phyloP scores from a whole-genome alignment of 2,113 vertebrate genomes.

The Phylloscopus whistleri region DNA sequence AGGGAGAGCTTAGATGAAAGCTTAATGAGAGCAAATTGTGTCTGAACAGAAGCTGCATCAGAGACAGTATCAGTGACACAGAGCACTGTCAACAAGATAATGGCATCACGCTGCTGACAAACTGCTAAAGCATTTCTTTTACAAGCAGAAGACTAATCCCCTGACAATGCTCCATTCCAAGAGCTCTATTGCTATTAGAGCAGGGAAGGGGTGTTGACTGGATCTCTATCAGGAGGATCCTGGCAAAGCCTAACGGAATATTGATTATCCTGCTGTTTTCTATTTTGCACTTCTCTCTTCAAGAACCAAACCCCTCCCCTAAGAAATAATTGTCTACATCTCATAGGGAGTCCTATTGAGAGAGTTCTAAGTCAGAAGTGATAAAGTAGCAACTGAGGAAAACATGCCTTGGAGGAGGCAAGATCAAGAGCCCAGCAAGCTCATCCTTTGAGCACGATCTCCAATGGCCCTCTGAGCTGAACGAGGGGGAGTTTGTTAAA shows the following conservation, averaged over 20 bases:
- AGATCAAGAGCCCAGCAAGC: neutral
- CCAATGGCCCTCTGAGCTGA: neutral
- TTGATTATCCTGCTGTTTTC: neutral
- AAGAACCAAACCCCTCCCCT: neutral
- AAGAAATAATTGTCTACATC: neutral
- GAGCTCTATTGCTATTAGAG: neutral
- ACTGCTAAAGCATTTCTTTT: slow-evolving; percentile 41
- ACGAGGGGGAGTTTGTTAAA: neutral
- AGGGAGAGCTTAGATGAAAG: neutral
- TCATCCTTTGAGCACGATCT: neutral
- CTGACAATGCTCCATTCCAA: slow-evolving; percentile 24
- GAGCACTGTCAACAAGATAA: slow-evolving; percentile 36
- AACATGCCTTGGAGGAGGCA: neutral
- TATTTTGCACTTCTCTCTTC: neutral
- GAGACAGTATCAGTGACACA: neutral
- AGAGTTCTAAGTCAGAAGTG: neutral
- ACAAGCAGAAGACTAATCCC: slow-evolving; percentile 41
- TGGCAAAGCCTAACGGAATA: neutral
- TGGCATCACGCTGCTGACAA: slow-evolving; percentile 1
- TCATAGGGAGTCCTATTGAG: neutral
- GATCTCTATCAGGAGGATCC: neutral
- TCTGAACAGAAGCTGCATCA: slow-evolving; percentile 15
- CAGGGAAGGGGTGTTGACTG: neutral
- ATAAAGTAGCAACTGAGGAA: neutral
- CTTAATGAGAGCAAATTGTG: neutral